Conservation (phyloP, 2,113 vertebrate genomes). For the Piaya cayana region DNA sequence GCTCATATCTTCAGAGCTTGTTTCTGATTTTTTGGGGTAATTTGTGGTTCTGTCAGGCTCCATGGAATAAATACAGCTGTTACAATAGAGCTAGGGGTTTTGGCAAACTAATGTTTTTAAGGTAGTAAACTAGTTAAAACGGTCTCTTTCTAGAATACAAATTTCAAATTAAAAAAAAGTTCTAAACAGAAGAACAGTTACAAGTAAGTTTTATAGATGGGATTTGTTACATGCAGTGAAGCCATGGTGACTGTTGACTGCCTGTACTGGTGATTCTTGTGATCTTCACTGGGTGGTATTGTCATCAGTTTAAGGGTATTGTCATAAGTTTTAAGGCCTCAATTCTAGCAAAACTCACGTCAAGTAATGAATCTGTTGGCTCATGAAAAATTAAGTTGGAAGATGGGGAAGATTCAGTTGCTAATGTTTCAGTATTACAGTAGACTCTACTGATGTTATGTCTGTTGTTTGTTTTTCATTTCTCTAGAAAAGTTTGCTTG, state of each 20-base stretch:
- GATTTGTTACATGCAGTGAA: not conserved
- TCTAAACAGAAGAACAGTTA: not conserved
- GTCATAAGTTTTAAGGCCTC: too few species aligned
- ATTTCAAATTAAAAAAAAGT: not conserved
- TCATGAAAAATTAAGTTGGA: not conserved
- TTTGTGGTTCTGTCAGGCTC: not conserved
- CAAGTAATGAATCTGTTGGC: not conserved
- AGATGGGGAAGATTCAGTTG: not conserved
- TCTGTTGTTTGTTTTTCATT: not conserved
- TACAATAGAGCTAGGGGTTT: not conserved
- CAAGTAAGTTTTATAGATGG: not conserved
- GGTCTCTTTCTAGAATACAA: not conserved
- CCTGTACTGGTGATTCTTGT: not conserved
- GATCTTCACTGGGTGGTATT: not conserved
- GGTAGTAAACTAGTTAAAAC: not conserved
- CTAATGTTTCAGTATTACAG: not conserved
- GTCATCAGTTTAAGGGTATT: not conserved
- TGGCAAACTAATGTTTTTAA: not conserved
- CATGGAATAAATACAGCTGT: slow-evolving; percentile 23
- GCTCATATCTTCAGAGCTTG: not conserved
- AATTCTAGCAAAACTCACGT: not conserved
- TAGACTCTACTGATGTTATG: not conserved
- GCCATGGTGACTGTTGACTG: not conserved
- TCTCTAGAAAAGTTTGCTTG: slow-evolving; percentile 88
- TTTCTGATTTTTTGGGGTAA: not conserved